Conservation (phyloP, 2,797 vertebrate species). For the Hybognathus amarus region DNA sequence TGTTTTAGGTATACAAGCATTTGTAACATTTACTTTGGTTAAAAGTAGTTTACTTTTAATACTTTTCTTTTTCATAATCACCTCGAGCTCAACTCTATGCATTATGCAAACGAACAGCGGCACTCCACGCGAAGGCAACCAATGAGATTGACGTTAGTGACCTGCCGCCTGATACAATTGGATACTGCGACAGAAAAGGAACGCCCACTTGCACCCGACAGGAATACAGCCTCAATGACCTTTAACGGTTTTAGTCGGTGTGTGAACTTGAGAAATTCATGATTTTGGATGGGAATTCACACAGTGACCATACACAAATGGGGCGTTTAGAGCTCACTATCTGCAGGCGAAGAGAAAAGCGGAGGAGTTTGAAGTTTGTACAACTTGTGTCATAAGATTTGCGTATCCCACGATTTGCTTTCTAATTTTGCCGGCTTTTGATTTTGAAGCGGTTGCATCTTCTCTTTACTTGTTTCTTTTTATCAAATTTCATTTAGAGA, state of each 20-base stretch:
- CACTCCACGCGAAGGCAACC: background rate
- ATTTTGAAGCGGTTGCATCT: background rate
- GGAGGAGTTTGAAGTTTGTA: background rate
- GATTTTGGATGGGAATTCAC: background rate
- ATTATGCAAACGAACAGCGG: background rate
- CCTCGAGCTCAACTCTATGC: background rate
- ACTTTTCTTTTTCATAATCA: background rate
- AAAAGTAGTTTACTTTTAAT: background rate
- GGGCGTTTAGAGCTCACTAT: background rate
- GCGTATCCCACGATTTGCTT: background rate
- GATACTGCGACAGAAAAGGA: background rate
- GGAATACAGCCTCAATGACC: background rate
- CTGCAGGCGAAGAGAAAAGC: background rate
- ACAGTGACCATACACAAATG: background rate
- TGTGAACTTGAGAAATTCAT: background rate
- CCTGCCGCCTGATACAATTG: background rate
- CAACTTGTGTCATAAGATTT: conserved; percentile 3
- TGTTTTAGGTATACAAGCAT: background rate
- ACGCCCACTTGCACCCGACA: background rate
- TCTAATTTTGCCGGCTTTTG: background rate
- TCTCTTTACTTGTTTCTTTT: background rate
- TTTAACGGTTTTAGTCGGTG: background rate
- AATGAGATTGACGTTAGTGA: background rate
- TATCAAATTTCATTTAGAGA: background rate
- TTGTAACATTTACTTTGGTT: background rate